Evolutionary conservation across 2,797 vertebrate species (phyloP).

Genomic region (Echeneis naucrates): DNA sequence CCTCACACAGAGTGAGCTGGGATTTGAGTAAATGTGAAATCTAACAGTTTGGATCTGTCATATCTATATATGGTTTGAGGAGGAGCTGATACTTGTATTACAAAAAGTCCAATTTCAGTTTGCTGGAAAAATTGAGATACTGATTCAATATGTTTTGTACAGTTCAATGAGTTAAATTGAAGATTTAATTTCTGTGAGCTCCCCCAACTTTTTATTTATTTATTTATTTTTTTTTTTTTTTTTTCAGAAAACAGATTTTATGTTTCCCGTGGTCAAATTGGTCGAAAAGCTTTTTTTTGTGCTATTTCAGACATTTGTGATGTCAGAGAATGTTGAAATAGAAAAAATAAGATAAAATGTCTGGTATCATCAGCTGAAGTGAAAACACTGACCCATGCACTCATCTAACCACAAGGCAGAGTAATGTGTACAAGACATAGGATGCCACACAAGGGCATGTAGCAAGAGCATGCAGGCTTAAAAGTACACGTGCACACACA

Average conservation of each 20-base stretch:
- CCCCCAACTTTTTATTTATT: too few relatives aligned
- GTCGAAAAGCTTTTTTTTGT: neutral
- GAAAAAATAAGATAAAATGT: neutral
- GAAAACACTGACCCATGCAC: neutral
- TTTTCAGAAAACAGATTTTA: neutral
- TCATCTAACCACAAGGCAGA: neutral
- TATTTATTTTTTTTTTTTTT: too few relatives aligned
- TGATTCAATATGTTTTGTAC: neutral
- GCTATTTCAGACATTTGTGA: neutral
- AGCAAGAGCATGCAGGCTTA: neutral
- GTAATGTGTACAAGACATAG: neutral
- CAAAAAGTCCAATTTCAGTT: too few relatives aligned
- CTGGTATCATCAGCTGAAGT: neutral
- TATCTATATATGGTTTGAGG: too few relatives aligned
- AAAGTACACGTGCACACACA: conserved; percentile 1
- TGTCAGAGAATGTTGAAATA: neutral
- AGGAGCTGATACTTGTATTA: too few relatives aligned
- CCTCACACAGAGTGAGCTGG: too few relatives aligned
- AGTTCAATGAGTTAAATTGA: neutral
- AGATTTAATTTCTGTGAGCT: neutral
- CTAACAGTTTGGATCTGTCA: too few relatives aligned
- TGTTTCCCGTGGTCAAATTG: neutral
- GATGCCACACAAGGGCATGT: neutral
- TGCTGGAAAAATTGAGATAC: too few relatives aligned
- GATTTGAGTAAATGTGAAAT: too few relatives aligned